Evolutionary conservation across 1,140 invertebrate genomes (phyloP).

Genomic region (Popillia japonica): DNA sequence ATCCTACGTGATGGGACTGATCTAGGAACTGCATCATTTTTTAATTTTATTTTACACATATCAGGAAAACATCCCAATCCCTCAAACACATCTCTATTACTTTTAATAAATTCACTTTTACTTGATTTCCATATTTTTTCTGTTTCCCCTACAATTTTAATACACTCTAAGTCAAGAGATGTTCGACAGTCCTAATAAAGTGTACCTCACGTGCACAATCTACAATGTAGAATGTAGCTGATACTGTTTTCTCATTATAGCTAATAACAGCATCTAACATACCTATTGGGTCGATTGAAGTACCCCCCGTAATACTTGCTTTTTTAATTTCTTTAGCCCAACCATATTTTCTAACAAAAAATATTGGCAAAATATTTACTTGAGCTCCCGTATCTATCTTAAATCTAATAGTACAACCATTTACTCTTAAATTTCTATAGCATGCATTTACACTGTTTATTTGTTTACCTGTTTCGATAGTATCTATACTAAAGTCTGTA

Average conservation of each 20-base stretch:
- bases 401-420: conserved; percentile 11
- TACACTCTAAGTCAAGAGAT: conserved; percentile 27
- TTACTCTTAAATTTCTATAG: neutral
- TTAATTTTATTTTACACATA: conserved; percentile 21
- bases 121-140: too few species aligned
- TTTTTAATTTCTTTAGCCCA: neutral
- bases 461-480: too few species aligned
- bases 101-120: conserved; percentile 32
- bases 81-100: conserved; percentile 32
- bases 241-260: neutral
- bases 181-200: conserved; percentile 40
- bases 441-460: neutral
- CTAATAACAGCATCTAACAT: conserved; percentile 16
- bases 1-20: neutral
- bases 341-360: conserved; percentile 23
- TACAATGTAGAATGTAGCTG: conserved; percentile 20
- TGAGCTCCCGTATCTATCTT: conserved; percentile 42
- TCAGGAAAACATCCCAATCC: conserved; percentile 36
- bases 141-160: neutral
- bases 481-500: too few species aligned
- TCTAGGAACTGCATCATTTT: conserved; percentile 15
- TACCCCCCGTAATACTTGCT: conserved; percentile 11
- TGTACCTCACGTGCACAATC: neutral
- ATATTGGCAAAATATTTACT: conserved; percentile 23
- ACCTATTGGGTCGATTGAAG: conserved; percentile 24